Base-by-base conservation (phyloP, 2,797 vertebrate genomes). In the Gallinago solitaria region DNA sequence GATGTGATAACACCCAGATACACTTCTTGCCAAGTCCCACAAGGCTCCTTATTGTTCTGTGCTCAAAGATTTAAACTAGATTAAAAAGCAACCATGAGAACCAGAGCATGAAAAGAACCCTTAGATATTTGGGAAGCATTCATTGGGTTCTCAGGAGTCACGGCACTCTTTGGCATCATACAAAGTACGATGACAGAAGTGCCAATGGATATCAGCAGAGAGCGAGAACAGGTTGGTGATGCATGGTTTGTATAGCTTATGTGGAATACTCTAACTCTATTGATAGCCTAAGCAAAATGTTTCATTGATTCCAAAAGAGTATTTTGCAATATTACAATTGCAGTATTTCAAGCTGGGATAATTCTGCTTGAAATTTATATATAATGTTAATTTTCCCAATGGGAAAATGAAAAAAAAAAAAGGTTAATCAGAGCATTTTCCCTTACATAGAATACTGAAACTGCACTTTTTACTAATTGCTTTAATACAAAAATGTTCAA, bases 61-160 rank as follows among this genome's bases (percentile, higher is more conserved):
- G 41, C 57, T 61, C 24, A n/a, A 63, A 78, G 61, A 45, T 54
- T 83, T 78, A 85, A 60, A 89, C 56, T 57, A 83, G 71, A 83
- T 94, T 89, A 71, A 91, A 96, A 95, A 64, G 68, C 68, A 80
- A 2, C 56, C 60, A 68, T 82, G 68, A 89, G 78, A 80, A 78
- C 17, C 54, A 83, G 77, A 74, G 65, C 48, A 32, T 25, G 16
- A 15, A 67, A 68, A 64, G 51, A 70, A 47, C 32, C 48, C 25
- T 24, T 32, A 12, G 30, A 33, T 91, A 30, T 65, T n/a, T 80
- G 43, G 43, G 33, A 37, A 48, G 53, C 17, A 12, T 9, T 11
- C 32, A 5, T 13, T 53, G 68, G 56, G 9, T 30, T 89, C 75
- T 87, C 48, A 16, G 2, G 41, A 45, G 43, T 10, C 7, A 7